Evolutionary conservation across 2,888 invertebrate genomes (phyloP).

Genomic region (Cephus runcator): DNA sequence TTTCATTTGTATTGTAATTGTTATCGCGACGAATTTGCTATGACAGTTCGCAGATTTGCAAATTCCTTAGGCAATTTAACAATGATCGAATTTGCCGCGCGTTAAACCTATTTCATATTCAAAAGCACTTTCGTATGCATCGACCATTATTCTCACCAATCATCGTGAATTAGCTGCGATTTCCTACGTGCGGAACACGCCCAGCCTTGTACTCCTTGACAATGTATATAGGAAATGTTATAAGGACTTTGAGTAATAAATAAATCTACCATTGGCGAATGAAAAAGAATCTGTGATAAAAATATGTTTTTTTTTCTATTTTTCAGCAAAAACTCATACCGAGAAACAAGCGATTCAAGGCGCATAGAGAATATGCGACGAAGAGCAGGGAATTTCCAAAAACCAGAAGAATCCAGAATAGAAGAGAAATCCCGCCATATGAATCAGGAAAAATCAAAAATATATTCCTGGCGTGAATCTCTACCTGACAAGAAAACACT

Average conservation of each 20-base stretch:
- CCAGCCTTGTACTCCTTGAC: background rate
- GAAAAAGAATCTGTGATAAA: background rate
- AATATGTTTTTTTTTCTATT: background rate
- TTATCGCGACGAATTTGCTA: background rate
- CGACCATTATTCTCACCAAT: background rate
- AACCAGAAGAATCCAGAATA: background rate
- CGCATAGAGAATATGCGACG: slow-evolving; percentile 8
- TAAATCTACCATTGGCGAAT: background rate
- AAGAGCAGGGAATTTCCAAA: slow-evolving; percentile 13
- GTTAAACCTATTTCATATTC: background rate
- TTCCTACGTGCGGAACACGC: background rate
- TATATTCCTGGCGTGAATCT: background rate
- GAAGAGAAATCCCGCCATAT: background rate
- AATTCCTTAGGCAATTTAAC: background rate
- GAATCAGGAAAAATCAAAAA: background rate
- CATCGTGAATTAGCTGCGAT: background rate
- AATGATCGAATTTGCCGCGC: background rate
- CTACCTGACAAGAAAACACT: slow-evolving; percentile 20
- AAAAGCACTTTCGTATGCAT: background rate
- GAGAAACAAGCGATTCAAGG: background rate
- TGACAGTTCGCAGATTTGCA: background rate
- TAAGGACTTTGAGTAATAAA: background rate
- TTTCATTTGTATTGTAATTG: background rate
- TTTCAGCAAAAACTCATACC: background rate
- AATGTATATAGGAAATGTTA: background rate